Evolutionary conservation across 2,113 vertebrate genomes (phyloP).

Genomic region (Nycticebus coucang): DNA sequence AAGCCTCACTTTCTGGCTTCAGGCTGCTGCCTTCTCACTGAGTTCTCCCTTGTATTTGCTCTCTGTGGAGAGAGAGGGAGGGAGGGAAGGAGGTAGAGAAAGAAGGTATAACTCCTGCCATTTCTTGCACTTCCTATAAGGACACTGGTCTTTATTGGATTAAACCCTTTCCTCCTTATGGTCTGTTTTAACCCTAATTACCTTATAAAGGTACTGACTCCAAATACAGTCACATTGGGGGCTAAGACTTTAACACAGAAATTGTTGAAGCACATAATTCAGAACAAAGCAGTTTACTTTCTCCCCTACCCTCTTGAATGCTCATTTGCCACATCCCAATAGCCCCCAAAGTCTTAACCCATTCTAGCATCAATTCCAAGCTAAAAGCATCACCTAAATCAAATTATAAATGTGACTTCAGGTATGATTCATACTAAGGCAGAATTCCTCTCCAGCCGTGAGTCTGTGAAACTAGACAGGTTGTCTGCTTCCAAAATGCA

Average conservation of each 20-base stretch:
- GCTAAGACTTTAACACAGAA: background rate
- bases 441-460: background rate
- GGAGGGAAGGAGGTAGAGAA: background rate
- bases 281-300: background rate
- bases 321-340: background rate
- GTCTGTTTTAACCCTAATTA: background rate
- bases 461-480: background rate
- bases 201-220: background rate
- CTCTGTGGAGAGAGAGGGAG: background rate
- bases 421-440: background rate
- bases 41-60: background rate
- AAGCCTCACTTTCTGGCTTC: background rate
- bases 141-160: background rate
- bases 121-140: background rate
- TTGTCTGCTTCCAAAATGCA: background rate
- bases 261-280: background rate
- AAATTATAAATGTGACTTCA: background rate
- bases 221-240: background rate
- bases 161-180: background rate
- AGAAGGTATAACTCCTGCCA: background rate
- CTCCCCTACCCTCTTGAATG: rapidly evolving
- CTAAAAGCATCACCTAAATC: background rate
- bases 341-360: background rate
- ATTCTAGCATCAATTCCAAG: background rate
- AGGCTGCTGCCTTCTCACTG: background rate